phyloP scores from a whole-genome alignment of 2,888 invertebrate genomes.

The Polydrusus cervinus region DNA sequence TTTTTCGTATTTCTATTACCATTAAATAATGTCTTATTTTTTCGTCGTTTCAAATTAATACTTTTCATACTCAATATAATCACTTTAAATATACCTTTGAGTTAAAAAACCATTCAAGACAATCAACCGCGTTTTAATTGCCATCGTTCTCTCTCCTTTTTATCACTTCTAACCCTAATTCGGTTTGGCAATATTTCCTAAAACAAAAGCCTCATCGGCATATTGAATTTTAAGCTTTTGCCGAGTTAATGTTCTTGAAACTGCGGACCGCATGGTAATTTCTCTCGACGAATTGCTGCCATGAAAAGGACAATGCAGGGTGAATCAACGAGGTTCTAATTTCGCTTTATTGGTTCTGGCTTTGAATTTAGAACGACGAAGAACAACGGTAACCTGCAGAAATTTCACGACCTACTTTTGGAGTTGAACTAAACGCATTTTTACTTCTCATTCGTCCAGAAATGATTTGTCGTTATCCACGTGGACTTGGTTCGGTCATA shows the following conservation, averaged over 20 bases:
- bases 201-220: conserved; percentile 15
- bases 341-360: background rate
- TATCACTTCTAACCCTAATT: conserved; percentile 25
- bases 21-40: too few relatives aligned
- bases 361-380: background rate
- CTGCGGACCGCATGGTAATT: conserved; percentile 11
- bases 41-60: background rate
- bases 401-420: too few relatives aligned
- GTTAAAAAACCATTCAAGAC: background rate
- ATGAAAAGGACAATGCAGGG: conserved; percentile 12
- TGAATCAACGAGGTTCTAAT: conserved; percentile 8
- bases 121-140: conserved; percentile 10
- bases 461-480: too few relatives aligned
- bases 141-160: conserved; percentile 11
- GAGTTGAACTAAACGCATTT: too few relatives aligned
- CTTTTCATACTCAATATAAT: background rate
- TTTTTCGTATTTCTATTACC: too few relatives aligned
- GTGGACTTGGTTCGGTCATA: too few relatives aligned
- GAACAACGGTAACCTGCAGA: too few relatives aligned
- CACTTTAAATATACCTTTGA: background rate
- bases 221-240: conserved; percentile 26
- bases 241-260: conserved; percentile 29
- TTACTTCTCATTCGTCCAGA: too few relatives aligned
- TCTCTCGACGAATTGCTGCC: conserved; percentile 21
- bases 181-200: conserved; percentile 12